Evolutionary conservation across 2,797 vertebrate species (phyloP), one percentile per base, ranked within the genome.

Genomic region (Furcifer pardalis): DNA sequence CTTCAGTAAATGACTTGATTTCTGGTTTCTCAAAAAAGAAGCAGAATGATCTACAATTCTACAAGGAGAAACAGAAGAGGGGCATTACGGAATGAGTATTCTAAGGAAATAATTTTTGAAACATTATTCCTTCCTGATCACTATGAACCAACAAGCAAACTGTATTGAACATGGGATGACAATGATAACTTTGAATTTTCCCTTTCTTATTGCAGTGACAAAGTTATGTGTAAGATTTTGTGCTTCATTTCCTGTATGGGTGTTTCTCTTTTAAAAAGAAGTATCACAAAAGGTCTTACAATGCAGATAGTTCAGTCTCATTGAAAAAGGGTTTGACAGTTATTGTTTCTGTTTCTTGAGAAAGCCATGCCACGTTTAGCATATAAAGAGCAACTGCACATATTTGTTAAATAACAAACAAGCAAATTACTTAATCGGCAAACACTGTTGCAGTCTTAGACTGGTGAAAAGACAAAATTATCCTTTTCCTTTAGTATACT

Each of bases 51-150:
- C n/a, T n/a, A n/a, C n/a, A n/a, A n/a, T n/a, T n/a, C n/a, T n/a
- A n/a, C n/a, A n/a, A n/a, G n/a, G n/a, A n/a, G n/a, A n/a, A n/a
- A n/a, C n/a, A n/a, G n/a, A 56, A 15, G 52, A 56, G 12, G 52
- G 52, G 13, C 52, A 56, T 19, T 19, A 46, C 66, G 35, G 32
- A 71, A 56, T n/a, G n/a, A n/a, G n/a, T n/a, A 2, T 25, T 7
- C 19, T 52, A 71, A 81, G 32, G 9, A 23, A 86, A 32, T 88
- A 86, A 32, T 88, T 88, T 85, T 91, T 84, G 93, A 90, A 84
- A 88, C 0, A 76, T 86, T 87, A 93, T 87, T 90, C 10, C 2
- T 68, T 46, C 49, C 42, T 52, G 35, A 32, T 59, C 59, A 27
- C 40, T 25, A 71, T 66, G 71, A 37, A 68, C 49, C 15, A 40